phyloP scores from a whole-genome alignment of 2,888 invertebrate genomes.

The Caenorhabditis sulstoni region DNA sequence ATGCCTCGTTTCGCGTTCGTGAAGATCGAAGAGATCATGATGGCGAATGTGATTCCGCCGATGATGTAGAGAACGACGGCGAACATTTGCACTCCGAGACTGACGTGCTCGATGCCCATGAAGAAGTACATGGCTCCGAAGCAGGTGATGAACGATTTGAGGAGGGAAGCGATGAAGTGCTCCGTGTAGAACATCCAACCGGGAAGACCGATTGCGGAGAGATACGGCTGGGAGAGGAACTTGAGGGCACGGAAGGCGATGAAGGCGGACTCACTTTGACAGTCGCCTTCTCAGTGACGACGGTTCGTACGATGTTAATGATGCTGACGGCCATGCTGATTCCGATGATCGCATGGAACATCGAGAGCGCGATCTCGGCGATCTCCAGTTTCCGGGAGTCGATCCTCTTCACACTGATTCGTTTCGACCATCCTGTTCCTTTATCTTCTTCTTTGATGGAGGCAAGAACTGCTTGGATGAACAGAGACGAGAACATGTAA shows the following conservation, averaged over 20 bases:
- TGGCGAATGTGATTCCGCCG: conserved; percentile 24
- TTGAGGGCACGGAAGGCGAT: background rate
- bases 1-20: conserved; percentile 26
- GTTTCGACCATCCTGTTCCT: conserved; percentile 7
- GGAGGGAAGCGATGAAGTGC: conserved; percentile 18
- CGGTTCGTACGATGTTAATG: conserved; percentile 17
- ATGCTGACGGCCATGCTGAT: conserved; percentile 20
- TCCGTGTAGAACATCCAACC: conserved; percentile 24
- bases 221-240: conserved; percentile 15
- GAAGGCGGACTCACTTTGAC: conserved; percentile 2
- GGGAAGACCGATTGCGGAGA: conserved; percentile 27
- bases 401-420: background rate
- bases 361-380: conserved; percentile 8
- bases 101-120: conserved; percentile 15
- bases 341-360: conserved; percentile 12
- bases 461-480: conserved; percentile 1
- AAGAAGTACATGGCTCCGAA: conserved; percentile 18
- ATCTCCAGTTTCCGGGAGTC: background rate
- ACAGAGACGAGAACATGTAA: background rate
- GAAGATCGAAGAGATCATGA: conserved; percentile 18
- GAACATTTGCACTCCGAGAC: conserved; percentile 2
- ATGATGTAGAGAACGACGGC: conserved; percentile 9
- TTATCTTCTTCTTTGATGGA: background rate
- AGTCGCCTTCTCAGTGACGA: conserved; percentile 20
- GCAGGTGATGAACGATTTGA: conserved; percentile 27